Evolutionary conservation across 2,113 vertebrate genomes (phyloP).

Genomic region (Dicrurus megarhynchus): DNA sequence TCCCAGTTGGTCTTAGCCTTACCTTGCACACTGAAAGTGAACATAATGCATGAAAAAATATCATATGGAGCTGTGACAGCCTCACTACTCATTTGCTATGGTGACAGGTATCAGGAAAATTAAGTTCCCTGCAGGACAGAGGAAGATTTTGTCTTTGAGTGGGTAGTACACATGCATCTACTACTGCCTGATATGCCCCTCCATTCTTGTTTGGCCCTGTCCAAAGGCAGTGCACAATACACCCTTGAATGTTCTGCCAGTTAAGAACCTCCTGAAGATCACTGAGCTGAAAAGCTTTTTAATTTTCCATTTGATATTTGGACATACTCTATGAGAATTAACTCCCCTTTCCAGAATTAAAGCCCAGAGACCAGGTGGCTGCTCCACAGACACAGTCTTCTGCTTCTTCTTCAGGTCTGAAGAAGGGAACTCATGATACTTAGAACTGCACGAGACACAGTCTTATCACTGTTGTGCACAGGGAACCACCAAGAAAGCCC

Average conservation of each 20-base stretch:
- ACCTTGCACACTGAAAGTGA: neutral
- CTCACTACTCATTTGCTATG: neutral
- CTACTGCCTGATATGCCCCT: neutral
- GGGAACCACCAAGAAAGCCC: neutral
- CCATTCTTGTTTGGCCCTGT: neutral
- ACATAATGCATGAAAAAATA: neutral
- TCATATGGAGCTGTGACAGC: neutral
- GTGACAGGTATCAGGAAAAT: neutral
- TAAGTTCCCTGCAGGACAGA: neutral
- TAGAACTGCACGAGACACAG: rapidly evolving
- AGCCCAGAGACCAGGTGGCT: neutral
- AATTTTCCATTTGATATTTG: neutral
- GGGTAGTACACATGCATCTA: neutral
- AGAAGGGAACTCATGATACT: neutral
- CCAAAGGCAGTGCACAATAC: neutral
- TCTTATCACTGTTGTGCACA: neutral
- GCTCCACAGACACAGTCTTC: neutral
- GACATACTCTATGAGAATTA: neutral
- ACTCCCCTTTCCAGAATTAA: neutral
- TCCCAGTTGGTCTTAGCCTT: neutral
- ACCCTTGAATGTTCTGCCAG: neutral
- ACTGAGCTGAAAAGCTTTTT: neutral
- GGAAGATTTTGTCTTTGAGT: neutral
- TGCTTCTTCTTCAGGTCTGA: neutral
- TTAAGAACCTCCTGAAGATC: neutral